Conservation (phyloP, 1,140 invertebrate species). For the Cherax destructor region DNA sequence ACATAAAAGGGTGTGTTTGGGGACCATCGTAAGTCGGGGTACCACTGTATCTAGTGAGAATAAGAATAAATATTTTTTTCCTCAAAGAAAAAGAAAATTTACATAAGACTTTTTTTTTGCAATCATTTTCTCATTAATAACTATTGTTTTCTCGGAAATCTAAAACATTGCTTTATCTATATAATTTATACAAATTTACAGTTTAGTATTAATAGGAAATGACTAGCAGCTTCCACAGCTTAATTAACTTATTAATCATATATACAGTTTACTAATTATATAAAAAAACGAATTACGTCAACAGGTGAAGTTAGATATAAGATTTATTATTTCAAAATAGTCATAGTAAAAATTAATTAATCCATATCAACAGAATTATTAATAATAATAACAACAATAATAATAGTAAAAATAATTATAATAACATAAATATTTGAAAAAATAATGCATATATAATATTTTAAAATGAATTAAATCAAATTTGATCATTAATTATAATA, state of each 20-base stretch:
- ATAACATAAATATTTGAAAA: too few relatives aligned
- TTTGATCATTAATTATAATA: too few relatives aligned
- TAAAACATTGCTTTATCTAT: conserved; percentile 22
- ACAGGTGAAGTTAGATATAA: not conserved
- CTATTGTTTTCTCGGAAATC: conserved; percentile 26
- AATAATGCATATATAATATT: too few relatives aligned
- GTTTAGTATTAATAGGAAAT: conserved; percentile 53
- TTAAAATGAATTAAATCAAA: too few relatives aligned
- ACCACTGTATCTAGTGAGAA: conserved; percentile 30
- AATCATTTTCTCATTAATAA: conserved; percentile 4
- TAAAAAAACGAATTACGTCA: not conserved
- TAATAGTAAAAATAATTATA: too few relatives aligned
- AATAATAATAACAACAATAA: too few relatives aligned
- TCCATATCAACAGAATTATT: too few relatives aligned
- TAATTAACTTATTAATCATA: conserved; percentile 6
- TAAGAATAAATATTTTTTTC: conserved; percentile 23
- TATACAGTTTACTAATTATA: not conserved
- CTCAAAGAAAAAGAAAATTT: conserved; percentile 25
- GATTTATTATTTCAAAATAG: too few relatives aligned
- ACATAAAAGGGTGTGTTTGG: too few relatives aligned
- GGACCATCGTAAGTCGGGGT: too few relatives aligned
- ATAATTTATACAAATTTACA: conserved; percentile 42
- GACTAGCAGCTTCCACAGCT: conserved; percentile 55
- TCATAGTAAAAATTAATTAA: too few relatives aligned
- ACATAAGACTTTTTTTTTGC: conserved; percentile 30